Evolutionary conservation across 2,888 invertebrate genomes (phyloP).

Genomic region (Lagria hirta): DNA sequence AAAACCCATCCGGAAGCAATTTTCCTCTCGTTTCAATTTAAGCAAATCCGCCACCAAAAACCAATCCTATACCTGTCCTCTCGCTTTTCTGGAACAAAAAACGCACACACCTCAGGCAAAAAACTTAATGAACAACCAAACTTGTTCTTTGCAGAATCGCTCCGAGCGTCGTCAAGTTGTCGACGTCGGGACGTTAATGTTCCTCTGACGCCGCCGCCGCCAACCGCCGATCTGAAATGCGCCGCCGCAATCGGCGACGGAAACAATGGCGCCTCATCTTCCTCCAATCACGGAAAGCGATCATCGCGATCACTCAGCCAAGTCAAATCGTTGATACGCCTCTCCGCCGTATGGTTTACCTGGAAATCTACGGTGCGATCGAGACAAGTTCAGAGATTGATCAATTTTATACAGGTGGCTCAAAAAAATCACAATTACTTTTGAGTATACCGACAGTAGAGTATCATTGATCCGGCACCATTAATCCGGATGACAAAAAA

Average conservation of each 20-base stretch:
- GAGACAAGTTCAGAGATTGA: too few relatives aligned
- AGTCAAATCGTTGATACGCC: conserved; percentile 48
- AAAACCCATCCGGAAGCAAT: conserved; percentile 2
- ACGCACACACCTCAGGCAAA: conserved; percentile 37
- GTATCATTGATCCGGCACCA: too few relatives aligned
- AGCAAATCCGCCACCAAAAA: conserved; percentile 1
- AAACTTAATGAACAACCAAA: conserved; percentile 41
- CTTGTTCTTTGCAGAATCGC: conserved; percentile 36
- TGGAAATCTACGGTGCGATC: too few relatives aligned
- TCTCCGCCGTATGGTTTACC: conserved; percentile 32
- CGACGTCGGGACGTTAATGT: conserved; percentile 55
- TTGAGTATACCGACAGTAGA: too few relatives aligned
- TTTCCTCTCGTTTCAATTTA: background rate
- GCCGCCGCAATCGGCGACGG: conserved; percentile 53
- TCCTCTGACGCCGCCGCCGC: conserved; percentile 63
- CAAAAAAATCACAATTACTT: too few relatives aligned
- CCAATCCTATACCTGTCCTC: conserved; percentile 11
- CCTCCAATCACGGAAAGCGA: conserved; percentile 47
- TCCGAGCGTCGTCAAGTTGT: conserved; percentile 44
- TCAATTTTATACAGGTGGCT: too few relatives aligned
- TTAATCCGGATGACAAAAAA: too few relatives aligned
- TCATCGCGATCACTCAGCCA: conserved; percentile 47
- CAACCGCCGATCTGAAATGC: conserved; percentile 58
- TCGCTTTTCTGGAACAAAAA: conserved; percentile 27
- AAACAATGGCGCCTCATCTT: conserved; percentile 54